Conservation (phyloP, 37 sponge, comb jelly and placozoan species). For the Ephydatia muelleri region DNA sequence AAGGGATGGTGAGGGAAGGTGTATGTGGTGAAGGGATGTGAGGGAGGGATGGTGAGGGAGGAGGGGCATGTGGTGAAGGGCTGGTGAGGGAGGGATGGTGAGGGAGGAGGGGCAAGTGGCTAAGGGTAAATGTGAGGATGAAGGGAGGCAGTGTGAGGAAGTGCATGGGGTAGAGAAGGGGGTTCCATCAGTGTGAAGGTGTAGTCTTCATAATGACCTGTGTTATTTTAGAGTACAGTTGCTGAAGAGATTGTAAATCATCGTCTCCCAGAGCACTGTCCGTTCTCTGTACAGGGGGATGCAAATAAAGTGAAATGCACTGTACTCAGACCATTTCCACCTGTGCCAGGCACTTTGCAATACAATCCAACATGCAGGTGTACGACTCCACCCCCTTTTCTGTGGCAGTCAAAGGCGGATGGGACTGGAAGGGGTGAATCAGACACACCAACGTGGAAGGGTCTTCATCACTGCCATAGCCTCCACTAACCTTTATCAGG, state of each 20-base stretch:
- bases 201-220: conserved; percentile 21
- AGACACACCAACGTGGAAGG: no score
- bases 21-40: no score
- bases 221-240: conserved; percentile 55
- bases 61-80: no score
- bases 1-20: background rate
- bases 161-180: background rate
- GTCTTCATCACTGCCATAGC: no score
- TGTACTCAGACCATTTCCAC: conserved; percentile 17
- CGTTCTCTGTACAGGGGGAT: background rate
- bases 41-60: background rate
- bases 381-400: conserved; percentile 44
- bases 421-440: conserved; percentile 14
- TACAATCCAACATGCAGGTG: conserved; percentile 43
- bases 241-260: conserved; percentile 57
- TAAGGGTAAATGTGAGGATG: background rate
- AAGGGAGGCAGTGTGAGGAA: background rate
- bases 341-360: conserved; percentile 39
- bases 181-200: background rate
- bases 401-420: conserved; percentile 56
- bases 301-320: no score
- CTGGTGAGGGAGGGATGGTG: background rate
- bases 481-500: conserved; percentile 52
- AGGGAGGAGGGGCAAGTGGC: background rate
- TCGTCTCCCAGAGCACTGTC: conserved; percentile 33